Base-by-base conservation (phyloP, 1,140 invertebrate species). In the Drosophila lacertosa region DNA sequence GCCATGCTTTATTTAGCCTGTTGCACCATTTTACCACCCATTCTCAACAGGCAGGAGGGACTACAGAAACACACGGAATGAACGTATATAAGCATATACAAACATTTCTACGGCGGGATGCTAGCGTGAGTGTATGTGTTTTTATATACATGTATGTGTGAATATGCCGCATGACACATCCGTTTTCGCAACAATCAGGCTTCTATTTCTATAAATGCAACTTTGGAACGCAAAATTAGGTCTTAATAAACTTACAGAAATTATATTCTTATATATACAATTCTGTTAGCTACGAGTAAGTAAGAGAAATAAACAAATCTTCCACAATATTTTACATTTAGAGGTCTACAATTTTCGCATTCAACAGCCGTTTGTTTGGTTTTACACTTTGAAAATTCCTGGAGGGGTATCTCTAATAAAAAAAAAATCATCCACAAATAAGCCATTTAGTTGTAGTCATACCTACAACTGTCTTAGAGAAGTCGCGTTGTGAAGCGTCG, bases 41-140 rank as follows among this genome's bases (percentile, higher is more conserved):
- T 73, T 70, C 81, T 78, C 81, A 86, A 86, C 82, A 86, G 77
- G 69, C 81, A 86, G 64, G 44, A 75, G 33, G 29, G 22, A 24
- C 45, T 13, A 35, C 9, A 22, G 20, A 22, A 33, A 20, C 29
- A 37, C 11, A 26, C 2, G 5, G 15, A n/a, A 2, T 15, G 42
- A 6, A 50, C 24, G 15, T 33, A 29, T 4, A 33, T 47, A 4
- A 3, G 4, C 48, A 40, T 20, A 20, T 18, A 33, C 2, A 48
- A 4, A 29, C 13, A 48, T 32, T 13, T 13, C 11, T 26, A 50
- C 35, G 6, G 24, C 16, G 18, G 32, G 33, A 22, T 40, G 37
- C 22, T 42, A 26, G n/a, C 11, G 48, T 10, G 20, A 2, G 16
- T 35, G 15, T 18, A 4, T 18, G 11, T 37, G 15, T n/a, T 50